Base-by-base conservation (phyloP, 2,888 invertebrate genomes). In the Rapana venosa region DNA sequence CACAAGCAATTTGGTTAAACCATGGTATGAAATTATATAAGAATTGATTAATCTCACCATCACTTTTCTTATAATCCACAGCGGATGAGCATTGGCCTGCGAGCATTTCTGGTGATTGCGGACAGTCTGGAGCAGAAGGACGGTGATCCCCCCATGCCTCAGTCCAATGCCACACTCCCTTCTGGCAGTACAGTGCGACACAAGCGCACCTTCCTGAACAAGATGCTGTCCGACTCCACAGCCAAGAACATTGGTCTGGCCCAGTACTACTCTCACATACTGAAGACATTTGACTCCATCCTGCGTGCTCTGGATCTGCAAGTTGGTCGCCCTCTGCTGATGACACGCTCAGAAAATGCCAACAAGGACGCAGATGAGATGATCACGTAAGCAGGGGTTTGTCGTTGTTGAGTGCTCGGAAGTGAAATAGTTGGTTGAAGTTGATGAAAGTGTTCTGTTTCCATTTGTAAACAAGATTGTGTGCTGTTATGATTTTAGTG, bases 51-150 rank as follows among this genome's bases (percentile, higher is more conserved):
- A 2, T 20, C 85, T n/a, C 26, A 47, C 58, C 47, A 32, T 85
- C 8, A 88, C 20, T 92, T 66, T 74, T 30, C 26, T n/a, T 2
- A 66, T 66, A 22, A 22, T 47, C 81, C 89, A 58, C 94, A 96
- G 96, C 97, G 99, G 91, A 99, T 99, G 99, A 99, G 98, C 94
- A 99, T 99, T 90, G 99, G 99, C 0, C 97, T 99, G 87, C 97
- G 99, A 94, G 99, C 99, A 0, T 99, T 99, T 96, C 97, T 99
- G 22, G 99, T 99, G 0, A 99, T 99, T 2, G 99, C 99, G 0
- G 99, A 99, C 95, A 98, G 99, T 93, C 96, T 99, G 89, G 99
- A 99, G 95, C 99, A 99, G 96, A 99, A 99, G 95, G 99, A 99
- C 96, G 99, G 99, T 0, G 99, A 99, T 95, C 99, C 99, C 0